These are phyloP conservation scores for Uloborus diversus DNA, from an alignment of 1,140 invertebrate species.

Conservation along the genomic window DNA sequence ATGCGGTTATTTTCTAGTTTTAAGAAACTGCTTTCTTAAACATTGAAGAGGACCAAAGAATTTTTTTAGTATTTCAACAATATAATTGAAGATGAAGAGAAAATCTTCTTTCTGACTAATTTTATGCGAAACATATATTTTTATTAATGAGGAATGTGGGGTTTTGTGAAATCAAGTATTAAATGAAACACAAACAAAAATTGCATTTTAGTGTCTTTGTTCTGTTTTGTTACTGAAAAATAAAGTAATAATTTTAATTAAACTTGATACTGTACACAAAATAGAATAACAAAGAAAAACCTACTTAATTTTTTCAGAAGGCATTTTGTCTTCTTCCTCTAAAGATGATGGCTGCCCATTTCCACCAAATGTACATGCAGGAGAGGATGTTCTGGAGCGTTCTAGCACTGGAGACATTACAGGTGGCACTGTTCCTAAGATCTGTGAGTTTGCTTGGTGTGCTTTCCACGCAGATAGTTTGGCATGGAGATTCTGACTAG, in stretches of 20 bases:
- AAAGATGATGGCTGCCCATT: neutral
- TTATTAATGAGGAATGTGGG: neutral
- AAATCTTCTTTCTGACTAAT: neutral
- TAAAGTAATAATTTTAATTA: neutral
- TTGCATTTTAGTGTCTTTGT: neutral
- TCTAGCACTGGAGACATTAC: conserved; percentile 27
- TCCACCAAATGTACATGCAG: neutral
- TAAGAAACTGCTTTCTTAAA: neutral
- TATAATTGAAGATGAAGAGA: neutral
- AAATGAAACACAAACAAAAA: neutral
- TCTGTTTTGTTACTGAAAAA: neutral
- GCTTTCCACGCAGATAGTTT: conserved; percentile 33
- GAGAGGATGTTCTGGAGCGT: conserved; percentile 21
- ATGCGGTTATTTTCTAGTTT: neutral
- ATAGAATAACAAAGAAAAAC: too few relatives aligned
- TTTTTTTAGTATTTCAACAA: neutral
- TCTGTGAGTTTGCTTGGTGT: neutral
- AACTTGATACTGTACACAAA: too few relatives aligned
- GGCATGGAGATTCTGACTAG: conserved; percentile 32
- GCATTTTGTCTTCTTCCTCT: conserved; percentile 1
- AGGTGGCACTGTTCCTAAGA: neutral
- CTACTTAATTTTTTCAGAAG: neutral
- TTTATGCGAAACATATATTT: neutral
- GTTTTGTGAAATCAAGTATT: neutral
- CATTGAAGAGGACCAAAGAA: neutral